Evolutionary conservation across 2,797 vertebrate species (phyloP).

Genomic region (Hippopotamyrus pictus): DNA sequence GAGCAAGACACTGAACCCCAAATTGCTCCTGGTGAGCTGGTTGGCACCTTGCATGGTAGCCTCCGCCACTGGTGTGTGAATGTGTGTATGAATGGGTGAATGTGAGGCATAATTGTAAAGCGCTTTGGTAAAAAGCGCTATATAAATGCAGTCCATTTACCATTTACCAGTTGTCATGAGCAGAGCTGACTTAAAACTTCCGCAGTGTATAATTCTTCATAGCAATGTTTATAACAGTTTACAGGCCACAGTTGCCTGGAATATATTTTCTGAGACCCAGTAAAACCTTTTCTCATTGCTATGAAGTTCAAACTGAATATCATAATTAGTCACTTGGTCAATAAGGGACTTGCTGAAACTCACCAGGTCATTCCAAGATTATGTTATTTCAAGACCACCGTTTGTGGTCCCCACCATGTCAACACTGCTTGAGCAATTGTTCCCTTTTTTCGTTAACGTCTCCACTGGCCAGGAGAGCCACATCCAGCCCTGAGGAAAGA

Average conservation of each 20-base stretch:
- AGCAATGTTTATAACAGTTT: neutral
- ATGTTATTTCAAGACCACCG: neutral
- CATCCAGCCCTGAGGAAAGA: slow-evolving; percentile 37
- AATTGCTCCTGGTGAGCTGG: too few relatives aligned
- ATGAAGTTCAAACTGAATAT: neutral
- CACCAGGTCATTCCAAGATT: neutral
- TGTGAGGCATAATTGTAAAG: too few relatives aligned
- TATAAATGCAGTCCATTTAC: too few relatives aligned
- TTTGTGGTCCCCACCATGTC: neutral
- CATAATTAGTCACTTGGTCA: neutral
- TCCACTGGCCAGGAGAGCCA: neutral
- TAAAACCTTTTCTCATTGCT: neutral
- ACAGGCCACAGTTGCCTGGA: neutral
- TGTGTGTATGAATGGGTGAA: too few relatives aligned
- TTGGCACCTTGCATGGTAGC: too few relatives aligned
- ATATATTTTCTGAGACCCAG: neutral
- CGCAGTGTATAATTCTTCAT: neutral
- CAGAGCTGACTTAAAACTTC: neutral
- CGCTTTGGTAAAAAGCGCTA: too few relatives aligned
- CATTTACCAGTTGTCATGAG: neutral
- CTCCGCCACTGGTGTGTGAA: too few relatives aligned
- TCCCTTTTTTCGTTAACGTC: neutral
- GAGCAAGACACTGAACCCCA: too few relatives aligned
- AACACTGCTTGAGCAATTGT: neutral
- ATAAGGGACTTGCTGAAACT: neutral